Evolutionary conservation across 2,113 vertebrate genomes (phyloP).

Genomic region (Mus musculus): GRCm39 chrX:157147501-157148000

Average conservation of each 20-base stretch:
- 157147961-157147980: constrained; percentile 28
- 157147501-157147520: background rate
- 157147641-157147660: background rate
- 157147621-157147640: background rate
- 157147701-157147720: background rate
- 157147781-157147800: background rate
- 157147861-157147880: background rate
- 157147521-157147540: background rate
- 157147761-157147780: background rate
- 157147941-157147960: background rate
- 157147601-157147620: background rate
- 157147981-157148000: constrained; percentile 46
- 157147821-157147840: background rate
- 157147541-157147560: background rate
- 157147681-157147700: background rate
- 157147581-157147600: background rate
- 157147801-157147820: background rate
- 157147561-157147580: background rate
- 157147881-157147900: background rate
- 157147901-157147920: background rate
- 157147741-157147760: background rate
- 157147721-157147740: background rate
- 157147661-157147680: background rate
- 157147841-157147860: background rate
- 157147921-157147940: background rate